Base-by-base conservation (phyloP, 2,888 invertebrate genomes). In the Coelopa pilipes region DNA sequence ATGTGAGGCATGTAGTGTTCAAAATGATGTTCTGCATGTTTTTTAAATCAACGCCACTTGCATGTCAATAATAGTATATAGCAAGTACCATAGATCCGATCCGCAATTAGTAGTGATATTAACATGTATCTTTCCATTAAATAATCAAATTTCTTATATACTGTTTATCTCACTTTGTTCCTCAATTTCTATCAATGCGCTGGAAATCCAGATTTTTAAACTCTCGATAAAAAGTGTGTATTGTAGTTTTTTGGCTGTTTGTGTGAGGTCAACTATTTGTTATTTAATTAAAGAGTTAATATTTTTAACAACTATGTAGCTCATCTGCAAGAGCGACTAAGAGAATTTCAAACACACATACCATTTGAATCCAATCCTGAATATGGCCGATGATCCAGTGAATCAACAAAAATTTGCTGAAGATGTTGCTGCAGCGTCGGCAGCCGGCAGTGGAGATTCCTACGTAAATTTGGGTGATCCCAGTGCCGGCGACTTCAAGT, bases 381-480 rank as follows among this genome's bases (percentile, higher is more conserved):
- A 49, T 17, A 84, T 85, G 84, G 84, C 84, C 47, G 81, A 85
- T 63, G 85, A 85, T 81, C 83, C 84, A 19, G 55, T 80, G 24
- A 85, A 85, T 79, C 86, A 84, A 76, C 78, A 77, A 74, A 78
- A 81, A 73, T 85, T 85, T 70, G 83, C 80, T 45, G 82, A 85
- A 63, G 84, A 85, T 81, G 84, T 85, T 62, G 81, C 82, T 34
- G 84, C 84, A 19, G 82, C 83, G 15, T 79, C 83, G 13, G 80
- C 81, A 1, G 82, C 81, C 47, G 83, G 83, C 24, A 81, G 82
- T 7, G 81, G 80, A 24, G 73, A 77, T 10, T 79, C 83, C 0
- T 80, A 80, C 19, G 80, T 77, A 7, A 72, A 74, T 46, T 66
- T 78, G 19, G 79, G 75, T 50, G 79, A 79, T 68, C 78, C 87